Percentiles rank a stretch among this genome's conserved stretches.
Conservation (phyloP, 37 sponge, comb jelly and placozoan genomes). For the Petrosia ficiformis region DNA sequence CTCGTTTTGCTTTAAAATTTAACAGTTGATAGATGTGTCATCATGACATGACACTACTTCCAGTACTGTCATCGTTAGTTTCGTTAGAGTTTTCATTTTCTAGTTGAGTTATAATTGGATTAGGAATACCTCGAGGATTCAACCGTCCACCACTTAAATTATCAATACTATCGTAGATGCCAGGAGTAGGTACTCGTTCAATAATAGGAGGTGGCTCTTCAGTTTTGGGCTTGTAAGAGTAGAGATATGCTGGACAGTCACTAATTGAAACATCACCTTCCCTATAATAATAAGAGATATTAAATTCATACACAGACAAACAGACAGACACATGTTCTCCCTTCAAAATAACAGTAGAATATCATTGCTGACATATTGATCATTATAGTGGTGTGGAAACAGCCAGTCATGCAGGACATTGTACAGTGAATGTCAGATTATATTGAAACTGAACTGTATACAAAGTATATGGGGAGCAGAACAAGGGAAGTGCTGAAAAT, state of each 20-base stretch:
- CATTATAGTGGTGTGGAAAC: too few relatives aligned
- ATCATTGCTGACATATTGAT: too few relatives aligned
- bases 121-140: not conserved
- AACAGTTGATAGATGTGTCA: too few relatives aligned
- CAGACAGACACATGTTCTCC: too few relatives aligned
- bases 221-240: not conserved
- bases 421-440: too few relatives aligned
- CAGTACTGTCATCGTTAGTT: not conserved
- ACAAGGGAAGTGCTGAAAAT: too few relatives aligned
- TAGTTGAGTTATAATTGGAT: not conserved
- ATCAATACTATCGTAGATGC: conserved; percentile 11
- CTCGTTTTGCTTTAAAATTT: too few relatives aligned
- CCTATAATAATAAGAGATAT: conserved; percentile 4
- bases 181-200: not conserved
- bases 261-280: conserved; percentile 17
- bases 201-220: not conserved
- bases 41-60: not conserved
- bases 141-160: not conserved
- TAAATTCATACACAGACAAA: conserved; percentile 7
- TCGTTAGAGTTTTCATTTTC: not conserved
- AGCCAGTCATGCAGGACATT: too few relatives aligned
- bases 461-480: too few relatives aligned
- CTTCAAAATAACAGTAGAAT: too few relatives aligned
- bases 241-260: conserved; percentile 2
- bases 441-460: too few relatives aligned